phyloP scores from a whole-genome alignment of 2,888 invertebrate genomes.

The Polydesmus complanatus region DNA sequence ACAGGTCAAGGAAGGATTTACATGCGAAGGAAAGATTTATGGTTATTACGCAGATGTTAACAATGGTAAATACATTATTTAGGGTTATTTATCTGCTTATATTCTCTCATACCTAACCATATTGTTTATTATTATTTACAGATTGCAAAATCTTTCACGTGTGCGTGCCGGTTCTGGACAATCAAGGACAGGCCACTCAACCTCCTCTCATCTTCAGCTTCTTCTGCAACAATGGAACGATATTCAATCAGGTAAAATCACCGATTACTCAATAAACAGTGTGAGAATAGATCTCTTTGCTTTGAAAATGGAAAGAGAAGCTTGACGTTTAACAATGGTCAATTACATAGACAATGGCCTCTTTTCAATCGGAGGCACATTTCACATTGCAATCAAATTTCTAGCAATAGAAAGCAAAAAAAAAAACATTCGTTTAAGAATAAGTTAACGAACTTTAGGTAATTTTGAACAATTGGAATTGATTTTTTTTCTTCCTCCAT shows the following conservation, averaged over 20 bases:
- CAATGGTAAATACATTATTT: conserved; percentile 13
- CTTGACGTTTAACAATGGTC: not conserved
- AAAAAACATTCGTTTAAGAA: too few species aligned
- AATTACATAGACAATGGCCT: not conserved
- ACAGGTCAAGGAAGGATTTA: conserved; percentile 21
- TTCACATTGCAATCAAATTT: too few species aligned
- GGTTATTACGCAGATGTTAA: conserved; percentile 23
- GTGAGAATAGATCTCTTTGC: not conserved
- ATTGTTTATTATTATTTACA: not conserved
- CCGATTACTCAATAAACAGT: not conserved
- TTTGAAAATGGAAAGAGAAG: not conserved
- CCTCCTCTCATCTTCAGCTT: conserved; percentile 14
- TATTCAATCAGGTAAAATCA: conserved; percentile 13
- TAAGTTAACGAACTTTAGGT: too few species aligned
- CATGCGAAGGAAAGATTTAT: conserved; percentile 24
- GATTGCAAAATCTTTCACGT: conserved; percentile 14
- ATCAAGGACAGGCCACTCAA: conserved; percentile 9
- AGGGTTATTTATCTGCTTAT: not conserved
- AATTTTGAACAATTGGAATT: too few species aligned
- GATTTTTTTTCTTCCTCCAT: too few species aligned
- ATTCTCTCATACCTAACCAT: not conserved
- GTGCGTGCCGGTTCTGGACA: conserved; percentile 12
- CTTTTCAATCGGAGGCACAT: not conserved
- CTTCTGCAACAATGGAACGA: conserved; percentile 16
- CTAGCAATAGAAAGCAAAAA: too few species aligned